Percentiles rank a stretch among this genome's conserved stretches.
These are phyloP conservation scores for Oryzias sinensis DNA, from an alignment of 2,797 vertebrate genomes.

Conservation along the genomic window DNA sequence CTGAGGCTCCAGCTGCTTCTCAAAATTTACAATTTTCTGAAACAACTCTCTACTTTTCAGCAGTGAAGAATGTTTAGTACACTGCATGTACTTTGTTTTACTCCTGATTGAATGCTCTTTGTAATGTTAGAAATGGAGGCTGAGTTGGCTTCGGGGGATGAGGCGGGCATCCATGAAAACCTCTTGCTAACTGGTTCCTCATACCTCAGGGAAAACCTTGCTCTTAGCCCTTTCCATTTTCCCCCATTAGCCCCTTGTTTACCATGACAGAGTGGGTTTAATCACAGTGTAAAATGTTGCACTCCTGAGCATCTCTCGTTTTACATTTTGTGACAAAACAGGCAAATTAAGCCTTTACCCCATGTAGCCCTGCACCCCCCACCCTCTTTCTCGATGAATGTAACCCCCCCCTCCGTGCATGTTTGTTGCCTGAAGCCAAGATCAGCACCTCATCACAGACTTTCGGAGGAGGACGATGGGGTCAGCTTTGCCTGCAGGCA, in stretches of 20 bases:
- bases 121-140: not conserved
- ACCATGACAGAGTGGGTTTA: conserved; percentile 68
- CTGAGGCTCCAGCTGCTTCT: not conserved
- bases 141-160: conserved; percentile 10
- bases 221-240: conserved; percentile 33
- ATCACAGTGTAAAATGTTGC: conserved; percentile 64
- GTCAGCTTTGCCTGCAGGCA: conserved; percentile 72
- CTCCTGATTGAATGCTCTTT: not conserved
- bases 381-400: conserved; percentile 1
- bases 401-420: conserved; percentile 19
- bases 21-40: conserved; percentile 4
- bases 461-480: conserved; percentile 55
- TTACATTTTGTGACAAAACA: conserved; percentile 68
- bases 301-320: conserved; percentile 56
- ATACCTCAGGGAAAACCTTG: conserved; percentile 40
- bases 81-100: not conserved
- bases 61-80: not conserved
- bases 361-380: conserved; percentile 32
- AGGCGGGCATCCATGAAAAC: conserved; percentile 25
- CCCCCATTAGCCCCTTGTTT: conserved; percentile 66
- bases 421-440: conserved; percentile 68
- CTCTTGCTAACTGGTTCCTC: conserved; percentile 24
- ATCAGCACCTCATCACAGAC: conserved; percentile 54
- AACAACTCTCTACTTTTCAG: not conserved
- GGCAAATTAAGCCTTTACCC: conserved; percentile 72